phyloP scores from a whole-genome alignment of 30 jellyfish, hydroid and myxozoan genomes.

The Aurelia sp. region DNA sequence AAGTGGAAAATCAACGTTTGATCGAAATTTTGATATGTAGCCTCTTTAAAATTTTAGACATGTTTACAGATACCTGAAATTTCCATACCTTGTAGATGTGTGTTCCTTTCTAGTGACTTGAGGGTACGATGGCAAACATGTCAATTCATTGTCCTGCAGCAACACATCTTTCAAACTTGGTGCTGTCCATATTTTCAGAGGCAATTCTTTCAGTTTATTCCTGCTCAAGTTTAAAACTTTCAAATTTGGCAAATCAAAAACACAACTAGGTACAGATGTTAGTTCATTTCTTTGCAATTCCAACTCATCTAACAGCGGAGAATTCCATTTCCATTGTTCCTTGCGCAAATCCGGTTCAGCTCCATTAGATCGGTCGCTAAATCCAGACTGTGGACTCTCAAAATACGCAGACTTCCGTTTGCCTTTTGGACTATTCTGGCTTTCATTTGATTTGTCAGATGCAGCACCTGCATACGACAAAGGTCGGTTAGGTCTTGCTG shows the following conservation, averaged over 20 bases:
- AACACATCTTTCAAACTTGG: constrained; percentile 70
- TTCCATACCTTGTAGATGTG: constrained; percentile 3
- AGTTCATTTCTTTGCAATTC: constrained; percentile 76
- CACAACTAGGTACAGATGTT: constrained; percentile 66
- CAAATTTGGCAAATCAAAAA: constrained; percentile 75
- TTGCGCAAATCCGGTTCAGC: background rate
- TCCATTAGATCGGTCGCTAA: no score
- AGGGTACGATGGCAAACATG: constrained; percentile 65
- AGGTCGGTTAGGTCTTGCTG: no score
- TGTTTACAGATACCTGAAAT: background rate
- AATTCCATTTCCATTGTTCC: constrained; percentile 74
- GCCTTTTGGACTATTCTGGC: no score
- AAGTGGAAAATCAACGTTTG: no score
- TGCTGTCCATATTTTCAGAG: constrained; percentile 87
- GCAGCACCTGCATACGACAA: no score
- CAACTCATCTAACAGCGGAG: constrained; percentile 80
- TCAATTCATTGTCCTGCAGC: constrained; percentile 60
- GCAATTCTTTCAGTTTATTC: constrained; percentile 64
- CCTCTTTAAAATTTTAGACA: no score
- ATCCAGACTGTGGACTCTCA: no score
- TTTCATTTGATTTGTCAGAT: no score
- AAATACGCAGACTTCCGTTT: no score
- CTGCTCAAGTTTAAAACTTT: constrained; percentile 24
- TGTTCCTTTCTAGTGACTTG: background rate
- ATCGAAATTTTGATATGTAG: no score